These are phyloP conservation scores for Zygogramma bicolorata DNA, from an alignment of 2,888 invertebrate genomes.

Conservation along the genomic window DNA sequence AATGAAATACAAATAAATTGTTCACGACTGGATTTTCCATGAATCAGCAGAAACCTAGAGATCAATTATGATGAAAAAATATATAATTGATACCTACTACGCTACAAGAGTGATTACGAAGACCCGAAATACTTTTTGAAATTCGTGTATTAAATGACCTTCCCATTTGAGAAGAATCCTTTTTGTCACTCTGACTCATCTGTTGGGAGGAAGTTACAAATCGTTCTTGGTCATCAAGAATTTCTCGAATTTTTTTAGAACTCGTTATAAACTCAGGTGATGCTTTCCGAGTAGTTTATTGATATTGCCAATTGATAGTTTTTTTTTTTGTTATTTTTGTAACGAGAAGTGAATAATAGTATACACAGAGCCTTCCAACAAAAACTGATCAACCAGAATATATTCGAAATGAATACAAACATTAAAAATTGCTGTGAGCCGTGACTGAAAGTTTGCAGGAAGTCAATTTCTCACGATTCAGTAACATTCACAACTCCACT, in stretches of 20 bases:
- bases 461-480: too few species aligned
- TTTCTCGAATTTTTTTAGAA: neutral
- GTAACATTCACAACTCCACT: too few species aligned
- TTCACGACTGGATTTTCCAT: neutral
- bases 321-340: too few species aligned
- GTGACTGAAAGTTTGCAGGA: too few species aligned
- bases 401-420: too few species aligned
- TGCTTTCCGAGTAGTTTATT: too few species aligned
- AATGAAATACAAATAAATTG: neutral
- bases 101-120: neutral
- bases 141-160: conserved; percentile 4
- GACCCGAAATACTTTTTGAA: neutral
- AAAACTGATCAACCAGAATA: too few species aligned
- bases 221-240: neutral
- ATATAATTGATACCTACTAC: neutral
- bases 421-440: too few species aligned
- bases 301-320: too few species aligned
- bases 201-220: neutral
- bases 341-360: too few species aligned
- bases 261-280: neutral
- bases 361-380: too few species aligned
- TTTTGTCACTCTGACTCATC: conserved; percentile 1
- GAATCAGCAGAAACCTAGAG: neutral
- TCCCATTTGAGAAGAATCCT: neutral
- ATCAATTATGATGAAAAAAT: neutral